phyloP scores from a whole-genome alignment of 2,888 invertebrate species.

The Protula sp. region DNA sequence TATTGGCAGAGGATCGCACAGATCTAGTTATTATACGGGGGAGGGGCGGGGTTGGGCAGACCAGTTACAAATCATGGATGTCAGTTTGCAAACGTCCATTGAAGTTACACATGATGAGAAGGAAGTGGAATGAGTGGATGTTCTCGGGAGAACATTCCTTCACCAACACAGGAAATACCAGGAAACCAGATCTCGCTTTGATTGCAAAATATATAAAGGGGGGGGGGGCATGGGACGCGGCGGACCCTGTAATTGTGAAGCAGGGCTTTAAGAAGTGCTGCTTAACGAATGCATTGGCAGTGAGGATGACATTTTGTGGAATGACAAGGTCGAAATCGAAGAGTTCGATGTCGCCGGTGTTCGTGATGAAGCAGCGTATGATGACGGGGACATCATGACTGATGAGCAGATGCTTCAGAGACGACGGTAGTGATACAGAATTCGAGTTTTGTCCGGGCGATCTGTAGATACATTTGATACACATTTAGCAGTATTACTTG shows the following conservation, averaged over 20 bases:
- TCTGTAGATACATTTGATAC: not conserved
- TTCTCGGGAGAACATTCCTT: not conserved
- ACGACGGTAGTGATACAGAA: not conserved
- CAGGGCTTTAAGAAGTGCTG: constrained; percentile 1
- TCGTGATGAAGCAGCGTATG: not conserved
- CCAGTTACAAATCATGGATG: constrained; percentile 1
- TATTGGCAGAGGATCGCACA: constrained; percentile 3
- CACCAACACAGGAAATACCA: not conserved
- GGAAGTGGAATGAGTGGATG: not conserved
- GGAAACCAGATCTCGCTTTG: not conserved
- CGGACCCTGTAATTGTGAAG: not conserved
- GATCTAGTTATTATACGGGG: constrained; percentile 7
- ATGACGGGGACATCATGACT: not conserved
- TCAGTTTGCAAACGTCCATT: not conserved
- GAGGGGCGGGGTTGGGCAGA: constrained; percentile 7
- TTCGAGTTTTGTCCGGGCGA: not conserved
- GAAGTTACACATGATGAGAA: not conserved
- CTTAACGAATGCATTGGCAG: constrained; percentile 1
- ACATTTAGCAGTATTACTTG: too few relatives aligned
- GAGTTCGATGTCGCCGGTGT: too few relatives aligned
- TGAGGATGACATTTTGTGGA: constrained; percentile 3
- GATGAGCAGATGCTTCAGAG: not conserved
- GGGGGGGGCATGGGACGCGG: not conserved
- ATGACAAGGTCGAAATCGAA: not conserved
- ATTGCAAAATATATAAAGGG: not conserved